Evolutionary conservation across 2,888 invertebrate genomes (phyloP), one percentile per base, ranked within the genome.

Genomic region (Dryadula phaetusa): DNA sequence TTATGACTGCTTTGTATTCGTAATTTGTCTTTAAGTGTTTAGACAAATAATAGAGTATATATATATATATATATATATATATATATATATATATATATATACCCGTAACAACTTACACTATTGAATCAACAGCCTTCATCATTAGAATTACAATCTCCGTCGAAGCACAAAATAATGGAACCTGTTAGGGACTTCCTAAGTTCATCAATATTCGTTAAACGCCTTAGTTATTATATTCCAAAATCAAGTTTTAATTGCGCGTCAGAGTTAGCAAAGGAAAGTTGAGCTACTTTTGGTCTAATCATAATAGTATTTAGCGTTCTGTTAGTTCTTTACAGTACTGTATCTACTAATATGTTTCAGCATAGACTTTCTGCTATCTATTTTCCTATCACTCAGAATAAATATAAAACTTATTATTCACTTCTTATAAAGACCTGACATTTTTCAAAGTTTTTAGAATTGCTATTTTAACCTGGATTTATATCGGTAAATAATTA

Each of bases 191-290:
- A 44, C 28, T 60, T 44, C 44, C 18, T 16, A 28, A 10, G 44
- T 52, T 42, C 62, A 28, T 28, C 28, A 52, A 52, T 62, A 52
- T 52, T 62, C 40, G 62, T 62, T 62, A 62, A 62, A 14, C 52
- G 46, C 14, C 18, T 60, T 3, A 44, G 10, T 20, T 22, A 54
- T 40, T 61, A 22, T 47, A 47, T 47, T 61, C 22, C 66, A 28
- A 34, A 46, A 54, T 46, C 22, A 66, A 62, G 66, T 66, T 66
- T 66, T 65, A 60, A 65, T 65, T 60, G 65, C 49, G 18, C 28
- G 60, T 32, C 32, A 46, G 34, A 53, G 52, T 60, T 52, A 66
- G 60, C 28, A 52, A 52, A 49, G 25, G 58, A 10, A 28, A 56
- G 40, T 40, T 37, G 62, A 62, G 42, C 62, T 40, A 49, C 42